Conservation (phyloP, 2,888 invertebrate species). For the Chouioia cunea region DNA sequence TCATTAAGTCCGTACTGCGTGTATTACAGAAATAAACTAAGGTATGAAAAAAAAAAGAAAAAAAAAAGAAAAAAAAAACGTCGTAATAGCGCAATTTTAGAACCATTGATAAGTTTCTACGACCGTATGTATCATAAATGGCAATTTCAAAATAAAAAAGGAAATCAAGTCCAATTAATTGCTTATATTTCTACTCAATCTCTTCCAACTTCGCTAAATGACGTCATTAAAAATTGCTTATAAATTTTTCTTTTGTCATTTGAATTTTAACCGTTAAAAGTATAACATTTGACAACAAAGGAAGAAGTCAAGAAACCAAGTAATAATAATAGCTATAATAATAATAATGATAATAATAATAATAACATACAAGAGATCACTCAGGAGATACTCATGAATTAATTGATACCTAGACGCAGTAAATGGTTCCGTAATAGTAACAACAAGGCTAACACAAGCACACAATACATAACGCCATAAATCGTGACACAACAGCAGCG, state of each 20-base stretch:
- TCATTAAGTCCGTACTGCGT: conserved; percentile 54
- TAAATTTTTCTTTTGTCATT: conserved; percentile 19
- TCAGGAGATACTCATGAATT: conserved; percentile 40
- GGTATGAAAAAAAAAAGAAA: conserved; percentile 43
- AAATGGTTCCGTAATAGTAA: conserved; percentile 52
- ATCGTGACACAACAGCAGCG: conserved; percentile 24
- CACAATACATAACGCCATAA: conserved; percentile 55
- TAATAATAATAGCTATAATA: too few relatives aligned
- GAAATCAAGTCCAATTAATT: conserved; percentile 50
- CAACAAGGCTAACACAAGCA: conserved; percentile 59
- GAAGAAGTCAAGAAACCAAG: neutral
- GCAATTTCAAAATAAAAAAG: conserved; percentile 51
- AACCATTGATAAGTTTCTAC: conserved; percentile 60
- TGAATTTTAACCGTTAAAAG: too few relatives aligned
- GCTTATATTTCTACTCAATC: conserved; percentile 19
- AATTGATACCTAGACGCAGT: conserved; percentile 43
- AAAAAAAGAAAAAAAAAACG: conserved; percentile 43
- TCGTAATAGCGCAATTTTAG: conserved; percentile 53
- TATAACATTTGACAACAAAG: neutral
- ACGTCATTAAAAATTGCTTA: conserved; percentile 21
- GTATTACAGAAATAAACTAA: conserved; percentile 52
- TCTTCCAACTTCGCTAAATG: conserved; percentile 21
- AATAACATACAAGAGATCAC: conserved; percentile 43
- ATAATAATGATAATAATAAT: conserved; percentile 26
- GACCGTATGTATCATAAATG: conserved; percentile 54